Evolutionary conservation across 2,888 invertebrate species (phyloP), one percentile per base, ranked within the genome.

Genomic region (Cosmopolites sordidus): DNA sequence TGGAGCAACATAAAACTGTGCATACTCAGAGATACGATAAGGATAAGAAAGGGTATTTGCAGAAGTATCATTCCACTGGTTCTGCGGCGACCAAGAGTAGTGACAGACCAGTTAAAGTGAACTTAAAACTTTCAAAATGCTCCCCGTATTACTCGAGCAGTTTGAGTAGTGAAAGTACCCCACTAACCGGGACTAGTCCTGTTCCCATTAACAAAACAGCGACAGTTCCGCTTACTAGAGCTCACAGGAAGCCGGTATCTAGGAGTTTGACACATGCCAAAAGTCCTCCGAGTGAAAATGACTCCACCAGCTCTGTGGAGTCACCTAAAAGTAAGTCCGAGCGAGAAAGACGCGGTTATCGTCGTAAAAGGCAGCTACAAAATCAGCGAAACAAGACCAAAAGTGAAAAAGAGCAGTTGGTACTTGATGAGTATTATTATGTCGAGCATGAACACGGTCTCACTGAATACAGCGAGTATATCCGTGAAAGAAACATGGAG

Each of bases 91-190:
- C 63, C 27, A 70, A 66, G 59, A 72, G 73, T 29, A 70, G 70
- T 1, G 76, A 76, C 58, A 62, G 74, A 43, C 72, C 74, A 0
- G 66, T 73, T 1, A 75, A 74, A 63, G 72, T 75, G 15, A 76
- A 77, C 15, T 65, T 79, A 43, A 80, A 79, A 60, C 70, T 86
- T 22, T 79, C 83, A 0, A 83, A 85, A 67, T 86, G 86, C 66
- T 86, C 86, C 1, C 86, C 86, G 1, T 86, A 86, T 67, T 86
- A 86, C 69, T 86, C 86, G 18, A 86, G 86, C 65, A 86, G 86
- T 64, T 73, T 86, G 37, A 86, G 86, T 67, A 86, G 86, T 0
- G 86, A 86, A 63, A 85, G 86, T 17, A 86, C 86, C 1, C 85
- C 86, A 1, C 81, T 84, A 69, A 80, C 81, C 52, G 78, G 84